These are phyloP conservation scores for Petrocephalus zakoni DNA, from an alignment of 2,113 vertebrate species.

Conservation along the genomic window DNA sequence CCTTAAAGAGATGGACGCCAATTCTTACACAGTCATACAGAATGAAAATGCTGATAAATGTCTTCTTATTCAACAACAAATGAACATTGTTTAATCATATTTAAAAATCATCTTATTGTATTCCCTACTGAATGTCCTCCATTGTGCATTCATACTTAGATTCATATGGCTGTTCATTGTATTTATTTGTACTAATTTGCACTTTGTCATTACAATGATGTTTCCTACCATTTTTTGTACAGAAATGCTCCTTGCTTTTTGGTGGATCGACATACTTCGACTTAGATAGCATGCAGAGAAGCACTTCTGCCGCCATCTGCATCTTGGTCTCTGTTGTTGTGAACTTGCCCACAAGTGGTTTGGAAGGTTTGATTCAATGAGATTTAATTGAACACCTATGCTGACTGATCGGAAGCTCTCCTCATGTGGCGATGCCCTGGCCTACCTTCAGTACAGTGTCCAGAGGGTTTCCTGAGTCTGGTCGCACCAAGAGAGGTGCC, in stretches of 20 bases:
- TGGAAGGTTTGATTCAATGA: background rate
- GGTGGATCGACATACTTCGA: background rate
- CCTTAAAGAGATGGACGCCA: slow-evolving; percentile 56
- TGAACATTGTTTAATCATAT: background rate
- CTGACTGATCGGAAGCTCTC: background rate
- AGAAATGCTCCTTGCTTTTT: background rate
- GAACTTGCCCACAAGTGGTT: background rate
- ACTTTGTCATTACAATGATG: background rate
- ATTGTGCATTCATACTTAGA: background rate
- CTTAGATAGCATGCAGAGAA: background rate
- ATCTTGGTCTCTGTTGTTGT: background rate
- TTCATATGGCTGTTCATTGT: background rate
- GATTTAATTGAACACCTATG: background rate
- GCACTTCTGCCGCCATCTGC: background rate
- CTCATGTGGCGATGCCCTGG: background rate
- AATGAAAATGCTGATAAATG: background rate
- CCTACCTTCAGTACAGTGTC: slow-evolving; percentile 85
- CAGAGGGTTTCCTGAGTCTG: slow-evolving; percentile 94
- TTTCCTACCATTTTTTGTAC: background rate
- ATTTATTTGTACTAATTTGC: background rate
- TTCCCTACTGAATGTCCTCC: background rate
- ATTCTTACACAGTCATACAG: background rate
- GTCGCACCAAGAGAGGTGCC: slow-evolving; percentile 91
- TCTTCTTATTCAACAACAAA: background rate
- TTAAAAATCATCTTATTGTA: background rate